Evolutionary conservation across 2,888 invertebrate species (phyloP).

Genomic region (Calliopum simillimum): DNA sequence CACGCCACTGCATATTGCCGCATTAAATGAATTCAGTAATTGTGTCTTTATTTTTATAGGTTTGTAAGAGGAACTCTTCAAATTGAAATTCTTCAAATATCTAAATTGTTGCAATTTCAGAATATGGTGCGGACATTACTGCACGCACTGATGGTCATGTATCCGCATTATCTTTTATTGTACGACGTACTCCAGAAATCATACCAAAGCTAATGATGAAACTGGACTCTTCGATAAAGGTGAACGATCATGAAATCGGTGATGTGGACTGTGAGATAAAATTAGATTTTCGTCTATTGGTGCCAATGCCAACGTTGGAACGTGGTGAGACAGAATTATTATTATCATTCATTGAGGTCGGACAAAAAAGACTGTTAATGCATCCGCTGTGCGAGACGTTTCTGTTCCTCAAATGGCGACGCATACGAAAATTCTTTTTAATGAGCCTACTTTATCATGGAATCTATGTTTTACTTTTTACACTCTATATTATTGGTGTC

Average conservation of each 20-base stretch:
- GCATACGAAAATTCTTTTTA: slow-evolving; percentile 84
- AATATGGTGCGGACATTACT: slow-evolving; percentile 85
- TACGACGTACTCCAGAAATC: slow-evolving; percentile 86
- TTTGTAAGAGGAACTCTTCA: slow-evolving; percentile 55
- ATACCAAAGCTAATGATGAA: slow-evolving; percentile 78
- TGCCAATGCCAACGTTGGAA: slow-evolving; percentile 72
- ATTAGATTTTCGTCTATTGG: slow-evolving; percentile 73
- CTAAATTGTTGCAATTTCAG: slow-evolving; percentile 57
- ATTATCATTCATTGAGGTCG: slow-evolving; percentile 81
- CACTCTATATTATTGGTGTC: slow-evolving; percentile 76
- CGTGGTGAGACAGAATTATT: slow-evolving; percentile 79
- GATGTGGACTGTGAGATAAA: slow-evolving; percentile 88
- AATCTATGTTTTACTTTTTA: slow-evolving; percentile 80
- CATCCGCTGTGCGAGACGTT: slow-evolving; percentile 90
- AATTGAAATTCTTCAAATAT: neutral
- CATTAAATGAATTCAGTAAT: slow-evolving; percentile 83
- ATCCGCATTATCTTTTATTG: slow-evolving; percentile 83
- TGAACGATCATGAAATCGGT: slow-evolving; percentile 86
- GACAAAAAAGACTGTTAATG: slow-evolving; percentile 81
- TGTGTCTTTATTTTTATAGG: slow-evolving; percentile 78
- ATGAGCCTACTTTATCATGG: slow-evolving; percentile 83
- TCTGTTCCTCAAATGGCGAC: slow-evolving; percentile 84
- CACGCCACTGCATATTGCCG: slow-evolving; percentile 85
- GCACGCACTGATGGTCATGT: slow-evolving; percentile 83
- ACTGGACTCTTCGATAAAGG: slow-evolving; percentile 80